Evolutionary conservation across 2,888 invertebrate genomes (phyloP).

Genomic region (Drosophila buzzatii): DNA sequence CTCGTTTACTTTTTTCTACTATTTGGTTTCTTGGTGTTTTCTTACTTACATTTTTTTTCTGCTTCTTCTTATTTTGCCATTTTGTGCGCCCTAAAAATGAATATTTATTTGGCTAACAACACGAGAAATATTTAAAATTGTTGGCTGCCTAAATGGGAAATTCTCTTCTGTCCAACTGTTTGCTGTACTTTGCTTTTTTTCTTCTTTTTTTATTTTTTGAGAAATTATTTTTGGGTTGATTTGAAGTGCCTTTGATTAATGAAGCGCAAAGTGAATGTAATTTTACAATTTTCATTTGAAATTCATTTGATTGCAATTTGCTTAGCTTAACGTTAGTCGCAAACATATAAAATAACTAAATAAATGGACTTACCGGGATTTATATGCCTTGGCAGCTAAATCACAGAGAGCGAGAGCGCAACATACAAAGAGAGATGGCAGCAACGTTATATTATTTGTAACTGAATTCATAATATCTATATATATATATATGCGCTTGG

Average conservation of each 20-base stretch:
- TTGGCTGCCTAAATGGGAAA: constrained; percentile 44
- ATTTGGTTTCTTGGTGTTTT: constrained; percentile 19
- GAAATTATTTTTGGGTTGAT: constrained; percentile 52
- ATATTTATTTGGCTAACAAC: constrained; percentile 56
- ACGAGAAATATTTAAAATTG: constrained; percentile 54
- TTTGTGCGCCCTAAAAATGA: constrained; percentile 27
- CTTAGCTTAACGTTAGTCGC: constrained; percentile 31
- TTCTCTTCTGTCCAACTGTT: constrained; percentile 5
- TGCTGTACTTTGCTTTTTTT: constrained; percentile 10
- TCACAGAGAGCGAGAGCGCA: constrained; percentile 13
- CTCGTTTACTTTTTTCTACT: constrained; percentile 9
- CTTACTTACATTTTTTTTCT: background rate
- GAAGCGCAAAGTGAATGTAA: constrained; percentile 68
- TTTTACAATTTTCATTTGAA: constrained; percentile 60
- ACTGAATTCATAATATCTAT: constrained; percentile 52
- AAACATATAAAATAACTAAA: constrained; percentile 17
- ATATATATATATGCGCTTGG: constrained; percentile 40
- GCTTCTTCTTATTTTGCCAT: constrained; percentile 5
- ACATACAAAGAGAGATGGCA: background rate
- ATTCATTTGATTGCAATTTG: constrained; percentile 67
- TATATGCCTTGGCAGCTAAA: constrained; percentile 73
- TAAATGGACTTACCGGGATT: constrained; percentile 73
- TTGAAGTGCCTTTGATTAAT: constrained; percentile 71
- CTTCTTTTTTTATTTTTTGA: constrained; percentile 3
- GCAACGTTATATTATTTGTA: constrained; percentile 38